Evolutionary conservation across 2,888 invertebrate species (phyloP), one percentile per base, ranked within the genome.

Genomic region (Carterocephalus palaemon): DNA sequence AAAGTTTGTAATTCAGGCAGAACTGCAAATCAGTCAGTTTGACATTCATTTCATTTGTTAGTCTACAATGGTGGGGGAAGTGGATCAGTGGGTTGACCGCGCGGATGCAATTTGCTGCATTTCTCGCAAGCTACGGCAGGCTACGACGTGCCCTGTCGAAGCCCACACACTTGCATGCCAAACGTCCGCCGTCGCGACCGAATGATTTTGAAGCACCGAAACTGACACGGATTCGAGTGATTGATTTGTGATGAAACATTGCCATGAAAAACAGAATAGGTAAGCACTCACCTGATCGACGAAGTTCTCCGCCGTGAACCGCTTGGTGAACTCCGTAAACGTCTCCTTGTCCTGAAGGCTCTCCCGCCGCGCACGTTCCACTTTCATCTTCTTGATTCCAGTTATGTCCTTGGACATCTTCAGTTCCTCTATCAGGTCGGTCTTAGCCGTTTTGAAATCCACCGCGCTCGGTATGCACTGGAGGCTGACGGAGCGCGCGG

Each of bases 311-410:
- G 93, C 92, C 12, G 93, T 93, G 73, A 95, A 95, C 56, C 95
- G 91, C 70, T 93, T 94, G 1, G 91, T 92, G 65, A 96, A 92
- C 78, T 96, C 95, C 55, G 93, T 91, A 70, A 93, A 93, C 47
- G 95, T 90, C 70, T 93, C 93, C 74, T 95, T 94, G 57, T 95
- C 95, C 63, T 92, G 91, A 36, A 91, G 90, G 64, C 93, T 94
- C 72, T 96, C 95, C 53, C 93, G 90, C 68, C 95, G 93, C 13
- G 94, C 94, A 54, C 94, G 90, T 77, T 96, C 96, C 55, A 96
- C 95, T 75, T 96, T 97, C 89, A 96, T 80, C 76, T 96, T 96
- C 77, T 94, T 94, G 41, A 97, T 96, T n/a, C 97, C 97, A 1
- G 95, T 93, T 51, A 96, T 95, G 70, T 97, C 96, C 75, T 93